Conservation (phyloP, 2,113 vertebrate genomes). For the Paramormyrops kingsleyae region DNA sequence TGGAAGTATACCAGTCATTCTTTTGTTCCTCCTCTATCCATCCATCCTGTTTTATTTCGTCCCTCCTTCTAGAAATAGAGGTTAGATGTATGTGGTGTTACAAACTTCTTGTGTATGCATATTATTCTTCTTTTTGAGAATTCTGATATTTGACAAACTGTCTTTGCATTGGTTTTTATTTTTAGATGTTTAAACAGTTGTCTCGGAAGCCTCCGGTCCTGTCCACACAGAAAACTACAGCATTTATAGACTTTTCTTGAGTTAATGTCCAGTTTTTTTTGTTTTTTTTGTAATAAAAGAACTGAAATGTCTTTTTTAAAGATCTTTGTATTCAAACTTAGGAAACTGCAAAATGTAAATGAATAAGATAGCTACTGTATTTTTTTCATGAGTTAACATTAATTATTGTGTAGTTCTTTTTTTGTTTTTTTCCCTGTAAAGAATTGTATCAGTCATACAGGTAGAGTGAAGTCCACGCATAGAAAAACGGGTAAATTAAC, state of each 20-base stretch:
- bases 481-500: not conserved
- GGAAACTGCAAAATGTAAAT: not conserved
- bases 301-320: conserved; percentile 4
- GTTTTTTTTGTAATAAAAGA: not conserved
- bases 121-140: not conserved
- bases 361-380: not conserved
- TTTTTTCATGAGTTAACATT: not conserved
- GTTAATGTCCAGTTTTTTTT: not conserved
- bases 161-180: not conserved
- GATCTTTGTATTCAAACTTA: not conserved
- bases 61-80: not conserved
- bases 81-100: not conserved
- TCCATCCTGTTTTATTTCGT: not conserved
- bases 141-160: not conserved
- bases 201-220: not conserved
- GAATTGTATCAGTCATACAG: not conserved
- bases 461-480: not conserved
- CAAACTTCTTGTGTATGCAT: not conserved
- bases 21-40: not conserved
- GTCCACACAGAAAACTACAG: not conserved
- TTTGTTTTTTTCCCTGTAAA: not conserved
- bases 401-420: not conserved
- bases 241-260: conserved; percentile 5
- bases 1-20: not conserved
- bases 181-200: not conserved